Base-by-base conservation (phyloP, 2,888 invertebrate genomes). In the Dryadula phaetusa region DNA sequence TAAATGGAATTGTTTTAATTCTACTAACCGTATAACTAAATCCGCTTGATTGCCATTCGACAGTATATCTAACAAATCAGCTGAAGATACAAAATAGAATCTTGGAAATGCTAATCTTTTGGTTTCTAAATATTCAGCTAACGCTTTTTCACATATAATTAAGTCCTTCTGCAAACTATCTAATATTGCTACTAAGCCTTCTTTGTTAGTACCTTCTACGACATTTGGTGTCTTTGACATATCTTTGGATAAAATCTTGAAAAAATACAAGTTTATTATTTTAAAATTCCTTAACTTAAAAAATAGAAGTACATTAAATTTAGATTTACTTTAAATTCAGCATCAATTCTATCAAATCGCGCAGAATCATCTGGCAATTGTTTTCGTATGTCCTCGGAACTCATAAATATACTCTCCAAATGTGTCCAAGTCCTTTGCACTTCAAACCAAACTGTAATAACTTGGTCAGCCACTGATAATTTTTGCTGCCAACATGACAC, bases 381-480 rank as follows among this genome's bases (percentile, higher is more conserved):
- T 80, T 96, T 97, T 68, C 98, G 94, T 76, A 99, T 99, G 86
- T 99, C 99, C 85, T 99, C 98, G 0, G 99, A 98, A 74, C 98
- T 98, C 95, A 99, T 98, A 85, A 99, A 99, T 83, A 99, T 99
- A 78, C 98, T 98, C 90, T 99, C 99, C 70, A 99, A 94, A 89
- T 99, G 98, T 78, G 97, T 97, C 99, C 99, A 99, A 25, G 98
- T 98, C 66, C 99, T 94, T 90, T 99, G 99, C 28, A 99, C 98
- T 92, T 99, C 99, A 91, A 98, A 98, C 97, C 98, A 98, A 6
- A 97, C 94, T 0, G 96, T 96, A 62, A 97, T 97, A 8, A 97
- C 98, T 93, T 98, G 98, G 91, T 99, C 99, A 40, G 99, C 98
- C 73, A 97, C 95, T 70, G 97, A 97, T 18, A 99, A 90, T 81